phyloP scores from a whole-genome alignment of 2,113 vertebrate species.

The Amazona vittata region DNA sequence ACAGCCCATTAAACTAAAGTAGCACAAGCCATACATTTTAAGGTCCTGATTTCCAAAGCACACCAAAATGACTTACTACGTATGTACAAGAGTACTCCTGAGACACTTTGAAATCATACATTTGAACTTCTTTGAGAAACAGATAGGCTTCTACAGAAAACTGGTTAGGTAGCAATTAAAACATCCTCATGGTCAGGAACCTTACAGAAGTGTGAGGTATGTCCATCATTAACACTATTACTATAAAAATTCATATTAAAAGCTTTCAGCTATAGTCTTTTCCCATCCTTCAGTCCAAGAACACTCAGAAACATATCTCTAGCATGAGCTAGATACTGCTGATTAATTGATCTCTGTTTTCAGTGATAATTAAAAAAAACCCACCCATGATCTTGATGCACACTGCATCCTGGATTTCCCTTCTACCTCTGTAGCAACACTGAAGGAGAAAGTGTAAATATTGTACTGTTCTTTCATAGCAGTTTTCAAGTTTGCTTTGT shows the following conservation, averaged over 20 bases:
- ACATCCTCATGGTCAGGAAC: not conserved
- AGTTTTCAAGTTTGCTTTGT: not conserved
- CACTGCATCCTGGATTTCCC: not conserved
- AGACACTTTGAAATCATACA: not conserved
- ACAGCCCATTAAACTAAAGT: conserved; percentile 69
- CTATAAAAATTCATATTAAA: not conserved
- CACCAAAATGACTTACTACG: not conserved
- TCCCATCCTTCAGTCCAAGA: not conserved
- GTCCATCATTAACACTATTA: not conserved
- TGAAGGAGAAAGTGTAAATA: not conserved
- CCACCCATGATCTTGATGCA: not conserved
- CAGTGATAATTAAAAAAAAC: not conserved
- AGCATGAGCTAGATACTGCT: not conserved
- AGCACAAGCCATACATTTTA: conserved; percentile 54
- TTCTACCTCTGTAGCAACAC: not conserved
- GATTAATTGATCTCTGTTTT: not conserved
- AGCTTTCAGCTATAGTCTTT: accelerated
- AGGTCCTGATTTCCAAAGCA: conserved; percentile 45
- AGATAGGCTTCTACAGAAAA: not conserved
- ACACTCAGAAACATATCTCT: not conserved
- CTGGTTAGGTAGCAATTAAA: conserved; percentile 12
- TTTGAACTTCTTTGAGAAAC: not conserved
- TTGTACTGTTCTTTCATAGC: not conserved
- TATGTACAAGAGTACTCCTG: not conserved
- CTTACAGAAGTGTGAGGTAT: not conserved